A percentile compares a stretch with the other conserved stretches of the same genome.
Conservation (phyloP, 2,113 vertebrate species). For the Struthio camelus region DNA sequence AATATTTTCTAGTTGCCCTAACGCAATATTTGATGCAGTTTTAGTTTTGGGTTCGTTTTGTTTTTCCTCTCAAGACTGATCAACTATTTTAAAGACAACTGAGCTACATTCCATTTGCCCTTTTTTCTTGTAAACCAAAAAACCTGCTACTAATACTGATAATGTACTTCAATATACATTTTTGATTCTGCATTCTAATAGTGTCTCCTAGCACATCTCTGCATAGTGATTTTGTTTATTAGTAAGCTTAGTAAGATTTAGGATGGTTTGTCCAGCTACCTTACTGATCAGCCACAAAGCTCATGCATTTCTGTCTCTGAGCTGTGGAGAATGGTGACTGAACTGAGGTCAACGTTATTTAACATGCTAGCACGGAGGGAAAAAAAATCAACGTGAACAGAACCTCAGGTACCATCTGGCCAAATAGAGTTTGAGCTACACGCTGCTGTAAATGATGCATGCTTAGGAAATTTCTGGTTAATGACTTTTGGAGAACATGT, state of each 20-base stretch:
- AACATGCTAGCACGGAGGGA: not conserved
- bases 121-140: no score
- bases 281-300: not conserved
- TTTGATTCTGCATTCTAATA: not conserved
- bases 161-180: not conserved
- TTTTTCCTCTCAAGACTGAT: not conserved
- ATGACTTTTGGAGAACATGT: not conserved
- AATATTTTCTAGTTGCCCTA: not conserved
- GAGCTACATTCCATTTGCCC: not conserved
- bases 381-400: not conserved
- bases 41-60: not conserved
- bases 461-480: not conserved
- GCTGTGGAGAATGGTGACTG: not conserved
- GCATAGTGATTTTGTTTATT: not conserved
- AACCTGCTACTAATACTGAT: not conserved
- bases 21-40: not conserved
- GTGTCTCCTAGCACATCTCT: not conserved
- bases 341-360: not conserved
- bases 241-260: not conserved
- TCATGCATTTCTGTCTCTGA: not conserved
- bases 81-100: not conserved
- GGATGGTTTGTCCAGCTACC: not conserved
- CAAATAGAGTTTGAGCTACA: not conserved
- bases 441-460: fast-evolving
- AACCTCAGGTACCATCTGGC: not conserved